Evolutionary conservation across 2,113 vertebrate genomes (phyloP).

Genomic region (Sarotherodon lohbergeri): DNA sequence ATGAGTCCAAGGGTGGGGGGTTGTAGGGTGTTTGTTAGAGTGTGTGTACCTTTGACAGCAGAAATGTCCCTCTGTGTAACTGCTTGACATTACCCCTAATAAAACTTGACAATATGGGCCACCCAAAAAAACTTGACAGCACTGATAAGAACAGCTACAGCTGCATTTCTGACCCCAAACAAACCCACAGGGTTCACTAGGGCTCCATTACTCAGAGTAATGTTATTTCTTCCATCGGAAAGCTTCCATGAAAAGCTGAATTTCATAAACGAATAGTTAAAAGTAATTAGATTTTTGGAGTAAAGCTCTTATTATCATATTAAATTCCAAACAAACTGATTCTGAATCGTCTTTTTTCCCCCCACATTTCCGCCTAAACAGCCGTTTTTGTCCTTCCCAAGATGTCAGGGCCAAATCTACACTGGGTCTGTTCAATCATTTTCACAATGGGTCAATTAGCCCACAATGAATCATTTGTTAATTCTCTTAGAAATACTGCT

Average conservation of each 20-base stretch:
- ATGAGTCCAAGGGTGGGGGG: neutral
- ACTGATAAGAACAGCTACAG: neutral
- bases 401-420: constrained; percentile 22
- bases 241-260: neutral
- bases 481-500: constrained; percentile 34
- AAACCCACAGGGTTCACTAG: neutral
- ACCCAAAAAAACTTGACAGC: neutral
- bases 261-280: neutral
- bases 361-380: neutral
- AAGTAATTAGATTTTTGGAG: neutral
- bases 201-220: neutral
- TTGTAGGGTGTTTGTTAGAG: neutral
- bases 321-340: constrained; percentile 1
- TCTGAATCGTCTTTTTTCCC: neutral
- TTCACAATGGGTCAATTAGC: constrained; percentile 56
- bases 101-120: constrained; percentile 2
- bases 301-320: constrained; percentile 2
- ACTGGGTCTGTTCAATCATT: constrained; percentile 48
- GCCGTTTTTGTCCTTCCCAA: neutral
- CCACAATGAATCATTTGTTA: constrained; percentile 60
- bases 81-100: neutral
- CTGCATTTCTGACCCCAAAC: neutral
- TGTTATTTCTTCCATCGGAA: neutral
- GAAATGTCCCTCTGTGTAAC: neutral
- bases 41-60: neutral